Evolutionary conservation across 2,113 vertebrate species (phyloP).

Genomic region (Procavia capensis): DNA sequence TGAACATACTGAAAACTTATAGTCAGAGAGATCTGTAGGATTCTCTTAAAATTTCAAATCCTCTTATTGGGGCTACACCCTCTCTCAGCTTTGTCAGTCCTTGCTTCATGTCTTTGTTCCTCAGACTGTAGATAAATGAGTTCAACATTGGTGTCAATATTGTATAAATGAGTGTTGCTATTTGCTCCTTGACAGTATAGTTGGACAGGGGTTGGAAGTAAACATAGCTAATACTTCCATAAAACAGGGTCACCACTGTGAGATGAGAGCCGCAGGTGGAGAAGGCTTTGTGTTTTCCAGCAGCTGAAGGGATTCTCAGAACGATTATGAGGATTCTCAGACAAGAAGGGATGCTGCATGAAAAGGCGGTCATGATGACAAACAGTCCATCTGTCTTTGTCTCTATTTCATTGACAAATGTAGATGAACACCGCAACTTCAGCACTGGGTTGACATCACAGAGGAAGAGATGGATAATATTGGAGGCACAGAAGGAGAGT

Average conservation of each 20-base stretch:
- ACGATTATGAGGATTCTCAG: conserved; percentile 45
- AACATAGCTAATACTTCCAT: conserved; percentile 70
- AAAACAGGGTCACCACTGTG: conserved; percentile 69
- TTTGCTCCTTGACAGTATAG: neutral
- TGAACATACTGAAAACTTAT: too few relatives aligned
- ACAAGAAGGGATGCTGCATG: conserved; percentile 64
- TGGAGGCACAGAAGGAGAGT: neutral
- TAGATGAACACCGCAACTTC: conserved; percentile 60
- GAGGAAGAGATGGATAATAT: neutral
- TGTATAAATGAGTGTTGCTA: conserved; percentile 68
- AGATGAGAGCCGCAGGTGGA: conserved; percentile 80
- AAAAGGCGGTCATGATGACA: conserved; percentile 58
- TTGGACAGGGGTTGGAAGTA: conserved; percentile 66
- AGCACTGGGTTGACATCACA: neutral
- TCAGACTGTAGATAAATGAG: conserved; percentile 76
- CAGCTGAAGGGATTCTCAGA: conserved; percentile 52
- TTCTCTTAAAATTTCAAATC: too few relatives aligned
- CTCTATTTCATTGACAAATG: conserved; percentile 42
- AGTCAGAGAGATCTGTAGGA: too few relatives aligned
- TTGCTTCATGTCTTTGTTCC: conserved; percentile 76
- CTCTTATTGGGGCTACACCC: neutral
- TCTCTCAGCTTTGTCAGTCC: conserved; percentile 50
- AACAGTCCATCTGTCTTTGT: conserved; percentile 40
- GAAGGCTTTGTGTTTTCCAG: conserved; percentile 71
- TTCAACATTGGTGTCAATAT: conserved; percentile 74